Base-by-base conservation (phyloP, 2,113 vertebrate species). In the Paralichthys olivaceus region DNA sequence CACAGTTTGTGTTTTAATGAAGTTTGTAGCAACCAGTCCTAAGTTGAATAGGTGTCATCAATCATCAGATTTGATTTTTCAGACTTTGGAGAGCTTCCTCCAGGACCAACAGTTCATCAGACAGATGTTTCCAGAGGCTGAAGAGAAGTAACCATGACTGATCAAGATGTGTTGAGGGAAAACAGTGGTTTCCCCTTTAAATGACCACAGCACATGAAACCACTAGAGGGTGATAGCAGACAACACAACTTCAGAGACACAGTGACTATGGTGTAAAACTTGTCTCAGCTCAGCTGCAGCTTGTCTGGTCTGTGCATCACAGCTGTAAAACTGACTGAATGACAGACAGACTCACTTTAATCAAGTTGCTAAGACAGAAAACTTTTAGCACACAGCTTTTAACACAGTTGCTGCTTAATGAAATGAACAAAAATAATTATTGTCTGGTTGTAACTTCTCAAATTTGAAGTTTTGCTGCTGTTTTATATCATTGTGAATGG, bases 171-270 rank as follows among this genome's bases (percentile, higher is more conserved):
- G 13, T 45, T 28, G 20, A 29, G 43, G 22, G 1, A 70, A 43
- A 63, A 29, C 1, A 45, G 14, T 34, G 13, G 26, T 4, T 11
- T 20, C 1, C 5, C 4, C 40, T 75, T 75, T 61, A 32, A 75
- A 47, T 57, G 80, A 58, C 37, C 64, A 65, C 49, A 19, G 3
- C 43, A 74, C 26, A 58, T 7, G 15, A 8, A 58, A 63, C 87
- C 91, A 91, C 83, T 53, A 89, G 91, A 87, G 90, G 90, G 90
- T 73, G 71, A 82, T 49, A 51, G 82, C 47, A 68, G 57, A 56
- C 28, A 72, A 60, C 7, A 45, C n/a, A 59, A 72, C 17, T 29
- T 81, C 3, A 43, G 47, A 5, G 32, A 51, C 15, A 57, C n/a
- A 13, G 45, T 20, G 45, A 9, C 15, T 53, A 14, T 53, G 19